Percentiles rank a stretch among this genome's conserved stretches.
Conservation (phyloP, 2,113 vertebrate genomes). For the Sinocyclocheilus anophthalmus region DNA sequence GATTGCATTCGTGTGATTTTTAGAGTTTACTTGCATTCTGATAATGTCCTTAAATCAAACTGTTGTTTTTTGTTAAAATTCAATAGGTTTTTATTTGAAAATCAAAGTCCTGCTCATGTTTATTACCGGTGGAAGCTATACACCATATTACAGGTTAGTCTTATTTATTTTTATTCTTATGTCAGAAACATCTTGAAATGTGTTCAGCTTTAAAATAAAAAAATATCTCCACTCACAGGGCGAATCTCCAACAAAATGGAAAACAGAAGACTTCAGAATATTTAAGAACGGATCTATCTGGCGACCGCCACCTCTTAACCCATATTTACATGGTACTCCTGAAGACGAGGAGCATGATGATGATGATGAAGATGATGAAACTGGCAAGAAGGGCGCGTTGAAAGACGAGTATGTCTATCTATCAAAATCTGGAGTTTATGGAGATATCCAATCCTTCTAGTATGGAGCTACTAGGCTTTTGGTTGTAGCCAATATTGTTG, state of each 20-base stretch:
- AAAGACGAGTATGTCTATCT: slow-evolving; percentile 92
- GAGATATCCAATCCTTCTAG: background rate
- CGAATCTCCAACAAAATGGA: slow-evolving; percentile 95
- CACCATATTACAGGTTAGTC: slow-evolving; percentile 92
- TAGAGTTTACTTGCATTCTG: background rate
- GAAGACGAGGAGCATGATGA: slow-evolving; percentile 91
- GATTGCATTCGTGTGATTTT: no score
- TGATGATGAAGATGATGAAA: slow-evolving; percentile 91
- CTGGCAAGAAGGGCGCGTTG: slow-evolving; percentile 90
- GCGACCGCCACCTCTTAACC: slow-evolving; percentile 95
- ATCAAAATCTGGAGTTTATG: background rate
- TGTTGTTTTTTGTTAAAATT: background rate
- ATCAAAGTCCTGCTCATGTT: slow-evolving; percentile 97
- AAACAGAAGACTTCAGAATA: slow-evolving; percentile 95
- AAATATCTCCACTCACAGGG: slow-evolving; percentile 74
- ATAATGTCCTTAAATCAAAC: background rate
- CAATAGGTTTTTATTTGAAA: slow-evolving; percentile 97
- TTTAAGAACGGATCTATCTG: slow-evolving; percentile 98
- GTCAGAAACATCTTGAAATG: background rate
- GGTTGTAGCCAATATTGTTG: background rate
- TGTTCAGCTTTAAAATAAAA: background rate
- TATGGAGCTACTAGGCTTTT: background rate
- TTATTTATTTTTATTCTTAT: background rate
- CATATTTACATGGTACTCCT: slow-evolving; percentile 92
- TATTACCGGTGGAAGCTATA: slow-evolving; percentile 99